Evolutionary conservation across 1,140 invertebrate species (phyloP).

Genomic region (Drosophila triauraria): DNA sequence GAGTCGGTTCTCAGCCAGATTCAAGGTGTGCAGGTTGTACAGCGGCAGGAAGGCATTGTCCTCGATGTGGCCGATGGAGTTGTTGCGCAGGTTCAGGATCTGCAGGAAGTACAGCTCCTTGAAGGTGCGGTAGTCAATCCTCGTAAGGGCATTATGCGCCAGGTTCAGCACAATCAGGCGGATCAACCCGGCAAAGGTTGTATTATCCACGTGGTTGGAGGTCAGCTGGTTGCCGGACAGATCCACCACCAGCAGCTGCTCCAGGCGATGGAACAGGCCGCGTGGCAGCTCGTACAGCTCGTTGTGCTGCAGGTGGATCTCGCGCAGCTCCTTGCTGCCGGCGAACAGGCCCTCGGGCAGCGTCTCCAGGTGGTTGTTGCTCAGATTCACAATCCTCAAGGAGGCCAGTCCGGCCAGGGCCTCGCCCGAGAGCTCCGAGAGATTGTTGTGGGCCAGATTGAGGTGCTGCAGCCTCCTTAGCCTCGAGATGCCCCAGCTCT

Average conservation of each 20-base stretch:
- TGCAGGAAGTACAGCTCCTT: constrained; percentile 95
- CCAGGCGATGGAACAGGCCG: constrained; percentile 93
- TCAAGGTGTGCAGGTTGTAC: constrained; percentile 94
- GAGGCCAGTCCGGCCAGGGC: constrained; percentile 91
- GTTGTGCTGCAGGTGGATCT: constrained; percentile 93
- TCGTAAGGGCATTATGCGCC: constrained; percentile 92
- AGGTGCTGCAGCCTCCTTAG: constrained; percentile 91
- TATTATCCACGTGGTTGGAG: constrained; percentile 92
- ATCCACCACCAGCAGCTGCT: constrained; percentile 93
- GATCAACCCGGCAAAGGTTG: constrained; percentile 93
- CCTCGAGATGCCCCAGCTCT: constrained; percentile 90
- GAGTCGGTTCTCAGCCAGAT: constrained; percentile 93
- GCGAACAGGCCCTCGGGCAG: constrained; percentile 92
- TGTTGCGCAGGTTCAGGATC: constrained; percentile 94
- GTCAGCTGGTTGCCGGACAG: constrained; percentile 94
- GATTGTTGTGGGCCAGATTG: constrained; percentile 92
- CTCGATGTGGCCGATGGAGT: constrained; percentile 94
- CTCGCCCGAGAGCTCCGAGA: constrained; percentile 92
- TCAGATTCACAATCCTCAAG: constrained; percentile 92
- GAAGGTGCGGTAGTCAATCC: constrained; percentile 93
- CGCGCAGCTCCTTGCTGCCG: constrained; percentile 91
- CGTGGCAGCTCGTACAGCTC: constrained; percentile 91
- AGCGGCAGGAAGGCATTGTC: constrained; percentile 94
- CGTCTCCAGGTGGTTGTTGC: constrained; percentile 91
- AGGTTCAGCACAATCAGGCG: constrained; percentile 93